Conservation (phyloP, 2,888 invertebrate species). For the Notodonta dromedarius region DNA sequence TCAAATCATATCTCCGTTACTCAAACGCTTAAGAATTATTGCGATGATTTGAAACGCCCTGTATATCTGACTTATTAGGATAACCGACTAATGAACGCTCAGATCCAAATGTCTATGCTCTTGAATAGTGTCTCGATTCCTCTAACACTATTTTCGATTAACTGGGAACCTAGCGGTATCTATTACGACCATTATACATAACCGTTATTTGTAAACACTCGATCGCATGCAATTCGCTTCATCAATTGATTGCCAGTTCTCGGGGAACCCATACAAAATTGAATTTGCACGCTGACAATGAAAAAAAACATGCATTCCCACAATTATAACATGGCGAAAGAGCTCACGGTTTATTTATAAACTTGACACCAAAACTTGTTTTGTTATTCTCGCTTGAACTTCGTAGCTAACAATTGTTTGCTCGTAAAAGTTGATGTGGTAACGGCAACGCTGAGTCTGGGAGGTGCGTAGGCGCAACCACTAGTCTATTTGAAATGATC, state of each 20-base stretch:
- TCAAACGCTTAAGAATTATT: too few species aligned
- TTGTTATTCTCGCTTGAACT: constrained; percentile 33
- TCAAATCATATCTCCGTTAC: too few species aligned
- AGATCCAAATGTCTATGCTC: too few species aligned
- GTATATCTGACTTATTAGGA: too few species aligned
- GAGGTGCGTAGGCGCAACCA: too few species aligned
- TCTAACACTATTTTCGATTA: neutral
- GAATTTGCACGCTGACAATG: constrained; percentile 30
- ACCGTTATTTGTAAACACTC: constrained; percentile 8
- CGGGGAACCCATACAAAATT: constrained; percentile 20
- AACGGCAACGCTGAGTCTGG: too few species aligned
- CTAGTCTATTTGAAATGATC: too few species aligned
- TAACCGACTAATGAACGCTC: too few species aligned
- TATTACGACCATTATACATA: constrained; percentile 1
- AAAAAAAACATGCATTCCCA: constrained; percentile 28
- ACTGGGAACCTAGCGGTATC: neutral
- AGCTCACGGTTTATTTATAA: constrained; percentile 23
- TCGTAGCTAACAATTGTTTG: constrained; percentile 37
- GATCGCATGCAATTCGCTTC: constrained; percentile 22
- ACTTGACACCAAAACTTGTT: constrained; percentile 33
- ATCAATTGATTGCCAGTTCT: constrained; percentile 11
- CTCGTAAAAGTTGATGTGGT: constrained; percentile 23
- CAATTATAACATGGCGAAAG: constrained; percentile 36
- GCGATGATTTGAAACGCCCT: too few species aligned
- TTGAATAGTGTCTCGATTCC: too few species aligned